These are phyloP conservation scores for Myopa tessellatipennis DNA, from an alignment of 2,888 invertebrate species.

Conservation along the genomic window DNA sequence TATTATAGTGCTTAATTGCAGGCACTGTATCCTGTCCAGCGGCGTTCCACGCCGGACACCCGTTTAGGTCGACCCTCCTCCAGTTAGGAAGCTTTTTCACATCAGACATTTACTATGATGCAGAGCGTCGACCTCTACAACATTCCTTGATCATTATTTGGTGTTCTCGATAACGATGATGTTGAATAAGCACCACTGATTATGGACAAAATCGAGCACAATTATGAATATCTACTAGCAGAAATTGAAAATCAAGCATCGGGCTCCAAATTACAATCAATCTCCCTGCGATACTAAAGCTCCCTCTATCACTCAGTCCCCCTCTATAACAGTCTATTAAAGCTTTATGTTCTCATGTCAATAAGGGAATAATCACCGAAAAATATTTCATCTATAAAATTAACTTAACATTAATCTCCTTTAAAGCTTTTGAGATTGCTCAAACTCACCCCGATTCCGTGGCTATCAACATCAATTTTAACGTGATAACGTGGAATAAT, in stretches of 20 bases:
- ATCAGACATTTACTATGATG: too few relatives aligned
- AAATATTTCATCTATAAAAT: background rate
- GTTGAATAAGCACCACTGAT: background rate
- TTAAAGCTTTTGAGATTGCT: background rate
- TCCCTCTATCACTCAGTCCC: background rate
- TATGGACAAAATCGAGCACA: background rate
- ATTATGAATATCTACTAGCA: background rate
- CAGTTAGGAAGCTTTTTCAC: too few relatives aligned
- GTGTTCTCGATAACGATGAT: too few relatives aligned
- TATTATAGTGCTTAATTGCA: too few relatives aligned
- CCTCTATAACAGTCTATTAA: background rate
- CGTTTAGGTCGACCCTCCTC: too few relatives aligned
- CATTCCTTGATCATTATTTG: too few relatives aligned
- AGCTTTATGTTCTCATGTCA: background rate
- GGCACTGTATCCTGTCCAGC: too few relatives aligned
- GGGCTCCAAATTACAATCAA: background rate
- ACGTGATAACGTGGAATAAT: background rate
- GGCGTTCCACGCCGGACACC: too few relatives aligned
- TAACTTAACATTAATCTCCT: background rate
- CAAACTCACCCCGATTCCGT: background rate
- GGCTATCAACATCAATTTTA: background rate
- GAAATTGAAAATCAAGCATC: background rate
- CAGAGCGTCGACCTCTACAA: too few relatives aligned
- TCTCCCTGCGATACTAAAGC: background rate
- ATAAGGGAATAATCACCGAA: background rate